A percentile compares a stretch with the other conserved stretches of the same genome.
phyloP scores from a whole-genome alignment of 2,113 vertebrate species.

The Spermophilus dauricus region DNA sequence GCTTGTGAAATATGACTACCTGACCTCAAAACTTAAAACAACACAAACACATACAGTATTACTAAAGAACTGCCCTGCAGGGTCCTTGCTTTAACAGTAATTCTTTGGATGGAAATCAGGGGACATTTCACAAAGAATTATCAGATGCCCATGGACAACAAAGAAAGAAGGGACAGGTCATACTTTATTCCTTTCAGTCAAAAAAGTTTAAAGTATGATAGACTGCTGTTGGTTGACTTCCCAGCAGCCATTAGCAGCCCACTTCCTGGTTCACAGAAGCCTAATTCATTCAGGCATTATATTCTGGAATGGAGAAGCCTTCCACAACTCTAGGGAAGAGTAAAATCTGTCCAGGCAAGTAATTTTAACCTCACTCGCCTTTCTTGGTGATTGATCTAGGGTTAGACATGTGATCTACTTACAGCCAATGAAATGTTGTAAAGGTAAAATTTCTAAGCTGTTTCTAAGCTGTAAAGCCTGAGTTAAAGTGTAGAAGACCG shows the following conservation, averaged over 20 bases:
- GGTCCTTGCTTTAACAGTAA: slow-evolving; percentile 45
- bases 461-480: too few species aligned
- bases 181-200: not conserved
- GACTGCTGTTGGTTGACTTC: not conserved
- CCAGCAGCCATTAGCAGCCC: not conserved
- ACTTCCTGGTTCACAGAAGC: not conserved
- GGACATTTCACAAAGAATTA: not conserved
- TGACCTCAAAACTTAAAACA: slow-evolving; percentile 63
- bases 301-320: not conserved
- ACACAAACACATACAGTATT: slow-evolving; percentile 19
- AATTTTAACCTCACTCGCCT: not conserved
- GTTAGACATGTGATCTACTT: too few species aligned
- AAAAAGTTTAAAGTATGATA: slow-evolving; percentile 9
- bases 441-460: too few species aligned
- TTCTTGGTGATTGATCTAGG: too few species aligned
- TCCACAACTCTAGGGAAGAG: not conserved
- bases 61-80: not conserved
- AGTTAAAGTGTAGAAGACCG: too few species aligned
- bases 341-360: slow-evolving; percentile 12
- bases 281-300: not conserved
- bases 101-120: slow-evolving; percentile 34
- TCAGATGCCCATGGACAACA: not conserved
- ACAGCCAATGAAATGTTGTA: too few species aligned
- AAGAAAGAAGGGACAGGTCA: not conserved
- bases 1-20: slow-evolving; percentile 63